phyloP scores from a whole-genome alignment of 2,797 vertebrate species.

The Typhlichthys subterraneus region DNA sequence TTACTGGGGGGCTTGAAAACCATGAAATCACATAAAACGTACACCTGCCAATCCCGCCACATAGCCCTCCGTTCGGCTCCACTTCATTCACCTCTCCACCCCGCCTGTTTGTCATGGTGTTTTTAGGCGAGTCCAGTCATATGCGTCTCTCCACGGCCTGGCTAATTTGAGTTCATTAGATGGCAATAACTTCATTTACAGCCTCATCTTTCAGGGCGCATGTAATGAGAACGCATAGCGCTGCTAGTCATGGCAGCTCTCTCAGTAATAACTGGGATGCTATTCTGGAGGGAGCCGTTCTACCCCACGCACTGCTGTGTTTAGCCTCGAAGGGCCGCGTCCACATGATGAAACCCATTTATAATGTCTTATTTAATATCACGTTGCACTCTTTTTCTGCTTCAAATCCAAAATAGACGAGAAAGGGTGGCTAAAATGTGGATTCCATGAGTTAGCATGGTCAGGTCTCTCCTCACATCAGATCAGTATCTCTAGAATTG shows the following conservation, averaged over 20 bases:
- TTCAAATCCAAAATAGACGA: conserved; percentile 54
- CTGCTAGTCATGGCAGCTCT: conserved; percentile 65
- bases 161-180: conserved; percentile 82
- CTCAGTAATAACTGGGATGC: conserved; percentile 68
- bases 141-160: conserved; percentile 52
- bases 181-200: conserved; percentile 84
- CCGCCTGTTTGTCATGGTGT: conserved; percentile 68
- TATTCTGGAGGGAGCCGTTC: conserved; percentile 54
- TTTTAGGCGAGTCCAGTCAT: conserved; percentile 33
- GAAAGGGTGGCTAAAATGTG: not conserved
- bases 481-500: not conserved
- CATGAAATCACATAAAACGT: conserved; percentile 70
- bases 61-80: conserved; percentile 14
- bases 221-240: conserved; percentile 79
- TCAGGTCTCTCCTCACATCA: not conserved
- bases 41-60: conserved; percentile 63
- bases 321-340: conserved; percentile 76
- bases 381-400: conserved; percentile 38
- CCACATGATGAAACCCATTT: conserved; percentile 80
- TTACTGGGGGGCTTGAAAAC: conserved; percentile 57
- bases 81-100: conserved; percentile 2
- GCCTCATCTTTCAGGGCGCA: conserved; percentile 71
- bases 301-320: conserved; percentile 66
- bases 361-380: conserved; percentile 83
- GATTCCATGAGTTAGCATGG: conserved; percentile 4